Conservation (phyloP, 2,888 invertebrate species). For the Thereva nobilitata region DNA sequence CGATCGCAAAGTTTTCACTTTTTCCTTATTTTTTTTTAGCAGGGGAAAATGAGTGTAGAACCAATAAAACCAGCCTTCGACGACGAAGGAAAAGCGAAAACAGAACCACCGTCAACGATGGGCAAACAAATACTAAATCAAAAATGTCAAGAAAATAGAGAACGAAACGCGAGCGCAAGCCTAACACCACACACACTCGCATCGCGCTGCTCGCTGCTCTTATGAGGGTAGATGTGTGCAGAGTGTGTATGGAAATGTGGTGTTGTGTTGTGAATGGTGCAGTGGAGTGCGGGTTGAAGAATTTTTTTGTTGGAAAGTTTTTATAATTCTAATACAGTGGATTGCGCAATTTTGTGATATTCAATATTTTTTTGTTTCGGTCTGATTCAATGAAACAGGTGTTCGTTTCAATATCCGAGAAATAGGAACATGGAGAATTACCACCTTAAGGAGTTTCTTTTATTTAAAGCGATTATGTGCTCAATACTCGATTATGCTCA, state of each 20-base stretch:
- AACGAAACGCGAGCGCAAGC: slow-evolving; percentile 23
- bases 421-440: too few species aligned
- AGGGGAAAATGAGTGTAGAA: slow-evolving; percentile 22
- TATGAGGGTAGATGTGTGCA: neutral
- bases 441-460: too few species aligned
- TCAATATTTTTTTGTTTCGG: too few species aligned
- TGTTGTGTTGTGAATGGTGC: too few species aligned
- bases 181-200: neutral
- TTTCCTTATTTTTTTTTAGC: slow-evolving; percentile 15
- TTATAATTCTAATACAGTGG: too few species aligned
- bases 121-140: slow-evolving; percentile 57
- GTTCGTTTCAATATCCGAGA: too few species aligned
- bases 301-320: too few species aligned
- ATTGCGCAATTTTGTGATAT: too few species aligned
- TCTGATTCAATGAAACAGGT: too few species aligned
- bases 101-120: slow-evolving; percentile 53
- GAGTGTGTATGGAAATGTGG: neutral
- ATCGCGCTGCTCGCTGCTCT: neutral
- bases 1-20: slow-evolving; percentile 6
- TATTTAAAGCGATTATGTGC: too few species aligned
- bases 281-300: too few species aligned
- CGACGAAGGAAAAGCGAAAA: slow-evolving; percentile 29
- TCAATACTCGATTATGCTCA: too few species aligned
- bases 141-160: slow-evolving; percentile 36
- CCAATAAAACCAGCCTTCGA: slow-evolving; percentile 23